Conservation (phyloP, 2,888 invertebrate species). For the Lathronympha strigana region DNA sequence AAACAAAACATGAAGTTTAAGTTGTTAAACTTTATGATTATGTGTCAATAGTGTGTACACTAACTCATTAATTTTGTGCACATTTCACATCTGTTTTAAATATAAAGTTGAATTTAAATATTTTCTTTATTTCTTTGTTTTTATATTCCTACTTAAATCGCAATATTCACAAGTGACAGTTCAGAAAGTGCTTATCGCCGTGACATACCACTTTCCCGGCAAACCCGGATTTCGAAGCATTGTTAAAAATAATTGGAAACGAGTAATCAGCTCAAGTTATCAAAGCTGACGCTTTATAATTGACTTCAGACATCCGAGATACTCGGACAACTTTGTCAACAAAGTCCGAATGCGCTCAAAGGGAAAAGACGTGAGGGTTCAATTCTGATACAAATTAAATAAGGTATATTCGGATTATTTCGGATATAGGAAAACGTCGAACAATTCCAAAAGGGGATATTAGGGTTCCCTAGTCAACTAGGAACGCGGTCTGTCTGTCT, state of each 20-base stretch:
- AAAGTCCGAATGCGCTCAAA: conserved; percentile 44
- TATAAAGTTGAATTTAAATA: not conserved
- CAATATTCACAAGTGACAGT: conserved; percentile 10
- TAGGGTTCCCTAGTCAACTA: too few species aligned
- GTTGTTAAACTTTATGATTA: too few species aligned
- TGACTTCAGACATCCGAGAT: conserved; percentile 19
- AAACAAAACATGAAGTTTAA: too few species aligned
- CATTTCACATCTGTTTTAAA: too few species aligned
- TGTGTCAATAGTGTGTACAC: too few species aligned
- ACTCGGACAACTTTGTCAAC: conserved; percentile 44
- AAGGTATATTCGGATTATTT: not conserved
- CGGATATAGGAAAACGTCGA: too few species aligned
- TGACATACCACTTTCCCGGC: conserved; percentile 22
- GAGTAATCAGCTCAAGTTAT: conserved; percentile 35
- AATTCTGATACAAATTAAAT: not conserved
- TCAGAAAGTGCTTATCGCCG: conserved; percentile 19
- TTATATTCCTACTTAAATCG: too few species aligned
- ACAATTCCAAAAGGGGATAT: too few species aligned
- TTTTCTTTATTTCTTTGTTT: too few species aligned
- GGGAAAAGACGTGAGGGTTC: not conserved
- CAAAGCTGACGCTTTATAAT: conserved; percentile 36
- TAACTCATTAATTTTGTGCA: too few species aligned
- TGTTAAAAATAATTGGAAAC: conserved; percentile 35
- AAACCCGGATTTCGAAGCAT: conserved; percentile 20
- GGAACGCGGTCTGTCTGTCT: too few species aligned